Evolutionary conservation across 2,113 vertebrate species (phyloP).

Genomic region (Erinaceus europaeus): DNA sequence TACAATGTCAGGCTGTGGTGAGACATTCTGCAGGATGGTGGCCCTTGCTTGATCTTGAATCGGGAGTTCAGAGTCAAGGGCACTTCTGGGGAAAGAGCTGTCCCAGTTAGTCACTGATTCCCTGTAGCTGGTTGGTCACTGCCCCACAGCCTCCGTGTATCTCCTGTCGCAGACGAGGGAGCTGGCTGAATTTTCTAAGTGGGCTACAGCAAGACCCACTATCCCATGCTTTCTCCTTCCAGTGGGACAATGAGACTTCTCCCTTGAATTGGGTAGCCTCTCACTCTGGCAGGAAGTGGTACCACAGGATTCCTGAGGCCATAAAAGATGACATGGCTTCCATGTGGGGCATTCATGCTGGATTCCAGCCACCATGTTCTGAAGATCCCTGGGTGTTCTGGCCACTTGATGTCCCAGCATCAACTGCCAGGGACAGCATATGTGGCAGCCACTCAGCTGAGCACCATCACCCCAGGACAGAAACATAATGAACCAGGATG

Average conservation of each 20-base stretch:
- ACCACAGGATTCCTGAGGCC: neutral
- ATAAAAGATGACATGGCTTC: neutral
- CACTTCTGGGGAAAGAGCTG: neutral
- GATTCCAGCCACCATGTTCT: neutral
- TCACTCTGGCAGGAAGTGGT: neutral
- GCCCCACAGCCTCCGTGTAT: no score
- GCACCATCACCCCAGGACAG: no score
- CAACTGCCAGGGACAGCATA: no score
- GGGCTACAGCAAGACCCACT: neutral
- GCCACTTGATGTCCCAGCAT: neutral
- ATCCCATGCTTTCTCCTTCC: neutral
- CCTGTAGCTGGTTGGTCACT: no score
- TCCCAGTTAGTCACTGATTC: no score
- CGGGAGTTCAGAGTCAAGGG: neutral
- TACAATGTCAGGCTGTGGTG: no score
- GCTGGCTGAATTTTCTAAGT: neutral
- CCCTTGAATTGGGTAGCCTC: neutral
- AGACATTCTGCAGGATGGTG: neutral
- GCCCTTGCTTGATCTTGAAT: neutral
- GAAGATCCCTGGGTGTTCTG: neutral
- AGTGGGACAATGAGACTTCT: neutral
- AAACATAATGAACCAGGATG: no score
- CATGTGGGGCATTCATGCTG: neutral
- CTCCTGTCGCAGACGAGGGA: neutral
- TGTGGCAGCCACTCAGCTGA: no score